Percentiles rank a stretch among this genome's conserved stretches.
These are phyloP conservation scores for Cephus pulcher DNA, from an alignment of 2,888 invertebrate genomes.

Conservation along the genomic window DNA sequence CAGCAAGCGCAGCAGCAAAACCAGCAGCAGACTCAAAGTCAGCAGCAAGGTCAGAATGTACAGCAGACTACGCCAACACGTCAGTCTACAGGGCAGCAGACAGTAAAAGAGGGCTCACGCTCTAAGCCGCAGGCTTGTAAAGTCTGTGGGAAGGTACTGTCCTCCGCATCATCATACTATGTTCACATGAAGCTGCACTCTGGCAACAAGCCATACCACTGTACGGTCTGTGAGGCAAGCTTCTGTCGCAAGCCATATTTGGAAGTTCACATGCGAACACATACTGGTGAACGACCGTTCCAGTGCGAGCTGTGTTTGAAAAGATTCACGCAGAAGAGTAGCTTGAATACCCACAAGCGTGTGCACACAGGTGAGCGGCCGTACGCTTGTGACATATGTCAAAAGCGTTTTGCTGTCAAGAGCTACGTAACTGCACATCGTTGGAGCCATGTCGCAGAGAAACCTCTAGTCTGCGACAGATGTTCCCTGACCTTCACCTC, in stretches of 20 bases:
- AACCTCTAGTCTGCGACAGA: slow-evolving; percentile 78
- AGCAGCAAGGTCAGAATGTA: slow-evolving; percentile 34
- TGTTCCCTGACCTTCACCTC: slow-evolving; percentile 81
- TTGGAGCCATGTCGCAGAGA: slow-evolving; percentile 84
- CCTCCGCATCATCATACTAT: slow-evolving; percentile 82
- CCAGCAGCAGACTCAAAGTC: slow-evolving; percentile 52
- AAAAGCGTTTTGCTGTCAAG: slow-evolving; percentile 84
- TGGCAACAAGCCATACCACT: slow-evolving; percentile 83
- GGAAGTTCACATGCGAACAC: slow-evolving; percentile 84
- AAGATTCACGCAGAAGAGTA: slow-evolving; percentile 84
- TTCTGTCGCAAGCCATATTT: slow-evolving; percentile 85
- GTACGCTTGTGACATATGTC: slow-evolving; percentile 83
- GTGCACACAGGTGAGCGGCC: slow-evolving; percentile 85
- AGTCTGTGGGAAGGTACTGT: slow-evolving; percentile 81
- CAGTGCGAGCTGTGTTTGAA: slow-evolving; percentile 82
- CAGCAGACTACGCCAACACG: slow-evolving; percentile 50
- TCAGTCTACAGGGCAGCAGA: slow-evolving; percentile 61
- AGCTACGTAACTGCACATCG: slow-evolving; percentile 85
- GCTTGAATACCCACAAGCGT: slow-evolving; percentile 84
- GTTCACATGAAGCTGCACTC: slow-evolving; percentile 88
- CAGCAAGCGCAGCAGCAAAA: slow-evolving; percentile 66
- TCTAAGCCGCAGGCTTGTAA: slow-evolving; percentile 82
- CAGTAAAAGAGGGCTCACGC: slow-evolving; percentile 67
- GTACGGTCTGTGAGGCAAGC: slow-evolving; percentile 81
- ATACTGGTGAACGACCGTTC: slow-evolving; percentile 82